These are phyloP conservation scores for Himalopsyche tibetana DNA, from an alignment of 2,888 invertebrate species.

Conservation along the genomic window DNA sequence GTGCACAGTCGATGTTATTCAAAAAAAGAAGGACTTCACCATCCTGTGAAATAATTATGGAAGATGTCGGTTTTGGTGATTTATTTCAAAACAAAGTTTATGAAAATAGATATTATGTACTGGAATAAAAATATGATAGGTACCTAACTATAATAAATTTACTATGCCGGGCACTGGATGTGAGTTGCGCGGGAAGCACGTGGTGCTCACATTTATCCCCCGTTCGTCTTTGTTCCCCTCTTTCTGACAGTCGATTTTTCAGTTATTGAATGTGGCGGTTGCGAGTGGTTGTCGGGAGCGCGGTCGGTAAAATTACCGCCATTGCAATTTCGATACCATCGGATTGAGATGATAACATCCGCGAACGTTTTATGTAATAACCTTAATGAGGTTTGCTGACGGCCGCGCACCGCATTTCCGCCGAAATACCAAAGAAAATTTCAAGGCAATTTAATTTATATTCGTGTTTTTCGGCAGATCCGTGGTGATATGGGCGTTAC, in stretches of 20 bases:
- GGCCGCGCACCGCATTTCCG: conserved; percentile 21
- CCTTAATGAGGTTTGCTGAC: conserved; percentile 44
- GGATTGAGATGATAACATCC: conserved; percentile 50
- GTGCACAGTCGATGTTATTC: no score
- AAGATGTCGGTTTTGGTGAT: no score
- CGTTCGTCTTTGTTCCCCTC: conserved; percentile 20
- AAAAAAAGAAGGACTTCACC: no score
- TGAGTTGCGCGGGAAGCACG: conserved; percentile 52
- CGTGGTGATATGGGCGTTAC: conserved; percentile 52
- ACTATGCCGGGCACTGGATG: neutral
- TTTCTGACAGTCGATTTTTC: conserved; percentile 33
- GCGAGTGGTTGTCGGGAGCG: conserved; percentile 41
- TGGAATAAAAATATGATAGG: no score
- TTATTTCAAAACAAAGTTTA: no score
- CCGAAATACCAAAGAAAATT: conserved; percentile 23
- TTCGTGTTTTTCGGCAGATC: neutral
- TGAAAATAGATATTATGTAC: no score
- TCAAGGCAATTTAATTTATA: neutral
- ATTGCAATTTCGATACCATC: conserved; percentile 47
- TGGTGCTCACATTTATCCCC: conserved; percentile 44
- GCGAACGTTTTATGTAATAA: conserved; percentile 57
- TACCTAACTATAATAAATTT: no score
- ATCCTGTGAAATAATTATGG: no score
- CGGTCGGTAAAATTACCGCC: conserved; percentile 53
- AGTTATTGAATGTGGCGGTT: conserved; percentile 41